A percentile compares a stretch with the other conserved stretches of the same genome.
Evolutionary conservation across 2,888 invertebrate genomes (phyloP).

Genomic region (Cerastoderma edule): DNA sequence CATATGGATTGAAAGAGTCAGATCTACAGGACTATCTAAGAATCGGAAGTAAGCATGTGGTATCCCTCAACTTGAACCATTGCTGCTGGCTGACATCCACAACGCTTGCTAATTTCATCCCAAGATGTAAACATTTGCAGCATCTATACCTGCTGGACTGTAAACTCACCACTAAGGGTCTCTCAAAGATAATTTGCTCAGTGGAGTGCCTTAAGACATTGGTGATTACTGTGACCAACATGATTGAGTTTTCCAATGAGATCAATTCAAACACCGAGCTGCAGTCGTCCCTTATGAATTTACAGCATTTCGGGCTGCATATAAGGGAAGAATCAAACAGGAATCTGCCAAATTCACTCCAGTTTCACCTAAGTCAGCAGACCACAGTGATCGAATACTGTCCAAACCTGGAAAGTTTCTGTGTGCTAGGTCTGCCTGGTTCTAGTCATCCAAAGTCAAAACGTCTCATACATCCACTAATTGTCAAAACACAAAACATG

Average conservation of each 20-base stretch:
- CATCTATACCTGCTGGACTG: slow-evolving; percentile 78
- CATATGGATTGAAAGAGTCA: slow-evolving; percentile 64
- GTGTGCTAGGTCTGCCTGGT: slow-evolving; percentile 79
- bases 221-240: slow-evolving; percentile 76
- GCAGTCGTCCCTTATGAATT: slow-evolving; percentile 68
- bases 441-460: slow-evolving; percentile 75
- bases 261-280: slow-evolving; percentile 69
- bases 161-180: slow-evolving; percentile 71
- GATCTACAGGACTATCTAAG: slow-evolving; percentile 69
- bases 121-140: slow-evolving; percentile 73
- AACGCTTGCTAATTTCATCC: slow-evolving; percentile 67
- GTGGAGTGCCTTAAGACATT: slow-evolving; percentile 71
- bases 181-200: slow-evolving; percentile 72
- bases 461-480: slow-evolving; percentile 78
- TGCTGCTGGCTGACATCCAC: slow-evolving; percentile 78
- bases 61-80: slow-evolving; percentile 75
- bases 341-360: slow-evolving; percentile 69
- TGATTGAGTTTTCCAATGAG: slow-evolving; percentile 78
- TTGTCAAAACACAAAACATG: slow-evolving; percentile 73
- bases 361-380: slow-evolving; percentile 75
- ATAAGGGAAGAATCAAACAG: slow-evolving; percentile 72
- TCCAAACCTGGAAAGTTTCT: slow-evolving; percentile 74
- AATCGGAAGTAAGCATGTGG: slow-evolving; percentile 64
- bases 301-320: slow-evolving; percentile 75
- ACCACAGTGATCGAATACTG: slow-evolving; percentile 79